phyloP scores from a whole-genome alignment of 2,888 invertebrate species.

The Dasypogon diadema region DNA sequence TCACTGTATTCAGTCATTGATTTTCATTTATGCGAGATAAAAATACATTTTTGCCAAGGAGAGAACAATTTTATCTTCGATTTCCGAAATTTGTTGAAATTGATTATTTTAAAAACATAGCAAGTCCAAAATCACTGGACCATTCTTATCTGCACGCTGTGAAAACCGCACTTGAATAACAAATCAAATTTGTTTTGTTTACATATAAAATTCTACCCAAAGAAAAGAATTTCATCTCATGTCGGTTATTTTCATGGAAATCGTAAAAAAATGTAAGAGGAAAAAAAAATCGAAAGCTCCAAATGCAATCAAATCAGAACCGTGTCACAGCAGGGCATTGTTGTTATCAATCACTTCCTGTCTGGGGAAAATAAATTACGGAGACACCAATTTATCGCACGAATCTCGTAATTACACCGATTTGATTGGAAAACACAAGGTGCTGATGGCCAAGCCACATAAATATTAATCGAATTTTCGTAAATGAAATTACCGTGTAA shows the following conservation, averaged over 20 bases:
- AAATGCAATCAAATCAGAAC: not conserved
- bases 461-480: not conserved
- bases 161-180: not conserved
- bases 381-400: conserved; percentile 10
- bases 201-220: not conserved
- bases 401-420: conserved; percentile 22
- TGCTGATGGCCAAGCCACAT: not conserved
- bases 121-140: too few species aligned
- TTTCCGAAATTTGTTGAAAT: not conserved
- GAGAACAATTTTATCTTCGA: not conserved
- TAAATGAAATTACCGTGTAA: conserved; percentile 21
- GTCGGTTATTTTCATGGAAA: not conserved
- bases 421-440: not conserved
- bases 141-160: too few species aligned
- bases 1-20: too few species aligned
- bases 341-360: conserved; percentile 21
- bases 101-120: too few species aligned
- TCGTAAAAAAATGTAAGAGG: not conserved
- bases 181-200: not conserved
- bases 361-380: not conserved
- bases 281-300: conserved; percentile 15
- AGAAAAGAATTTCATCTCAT: conserved; percentile 3
- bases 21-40: too few species aligned
- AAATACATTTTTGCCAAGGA: not conserved
- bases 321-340: conserved; percentile 6